Evolutionary conservation across 2,113 vertebrate species (phyloP), one percentile per base, ranked within the genome.

Genomic region (Seriola quinqueradiata): DNA sequence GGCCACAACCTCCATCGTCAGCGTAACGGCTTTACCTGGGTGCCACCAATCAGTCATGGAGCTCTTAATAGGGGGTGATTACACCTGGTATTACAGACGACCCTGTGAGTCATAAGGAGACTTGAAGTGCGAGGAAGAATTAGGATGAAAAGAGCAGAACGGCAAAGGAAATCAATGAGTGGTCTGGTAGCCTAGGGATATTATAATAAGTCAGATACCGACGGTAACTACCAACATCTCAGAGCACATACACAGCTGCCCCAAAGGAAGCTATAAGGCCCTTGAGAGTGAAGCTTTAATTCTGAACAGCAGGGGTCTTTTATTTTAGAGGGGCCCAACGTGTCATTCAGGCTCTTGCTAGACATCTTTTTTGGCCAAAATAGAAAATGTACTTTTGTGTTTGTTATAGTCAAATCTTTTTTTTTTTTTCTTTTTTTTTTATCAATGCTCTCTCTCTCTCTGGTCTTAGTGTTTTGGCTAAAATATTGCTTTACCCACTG

Each of bases 131-230:
- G 21, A 77, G 79, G 77, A 70, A 80, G 74, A 83, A 80, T 44
- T 17, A 67, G 65, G 68, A 77, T 48, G 68, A 75, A 64, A 84
- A 87, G 59, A 82, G 71, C 57, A 6, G 1, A 77, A 58, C n/a
- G 25, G 78, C 55, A 87, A 83, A 75, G 74, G 63, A 85, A 94
- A 89, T 91, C 86, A 83, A 80, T 92, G 71, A 77, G 73, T 13
- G 12, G 74, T 82, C 70, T 78, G 65, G 72, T 64, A 63, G 77
- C 71, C 64, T 17, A 44, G 81, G 79, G 79, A 73, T 71, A 85
- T 70, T 71, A 60, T 82, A 86, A 85, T 84, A 75, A 84, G 61
- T 91, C 79, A 75, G 75, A 57, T 48, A 48, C 13, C 5, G 14
- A 48, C 4, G 14, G 14, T 16, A 81, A 83, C 88, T 73, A 77